phyloP scores from a whole-genome alignment of 2,113 vertebrate genomes.

The Pimephales promelas region DNA sequence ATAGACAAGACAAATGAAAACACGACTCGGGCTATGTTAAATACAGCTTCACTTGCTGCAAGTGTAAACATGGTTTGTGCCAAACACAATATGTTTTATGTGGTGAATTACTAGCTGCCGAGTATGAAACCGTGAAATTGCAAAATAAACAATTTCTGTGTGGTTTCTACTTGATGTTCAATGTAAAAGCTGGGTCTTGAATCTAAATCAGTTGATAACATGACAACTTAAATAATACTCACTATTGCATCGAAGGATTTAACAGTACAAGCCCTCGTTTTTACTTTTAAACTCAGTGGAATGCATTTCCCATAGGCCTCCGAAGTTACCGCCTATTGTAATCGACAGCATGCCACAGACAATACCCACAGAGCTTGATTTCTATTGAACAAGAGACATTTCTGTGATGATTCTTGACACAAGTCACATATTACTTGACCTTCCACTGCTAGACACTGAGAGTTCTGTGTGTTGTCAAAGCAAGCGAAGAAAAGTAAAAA shows the following conservation, averaged over 20 bases:
- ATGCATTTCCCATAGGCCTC: not conserved
- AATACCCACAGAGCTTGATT: not conserved
- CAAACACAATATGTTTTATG: not conserved
- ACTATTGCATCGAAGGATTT: not conserved
- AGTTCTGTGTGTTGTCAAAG: not conserved
- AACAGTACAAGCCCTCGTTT: not conserved
- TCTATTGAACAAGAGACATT: not conserved
- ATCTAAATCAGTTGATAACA: not conserved
- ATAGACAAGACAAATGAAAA: not conserved
- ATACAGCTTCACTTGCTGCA: not conserved
- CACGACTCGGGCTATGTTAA: not conserved
- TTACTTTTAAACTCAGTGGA: not conserved
- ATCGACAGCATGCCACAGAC: not conserved
- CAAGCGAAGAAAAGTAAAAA: not conserved
- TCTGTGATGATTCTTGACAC: not conserved
- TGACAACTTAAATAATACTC: not conserved
- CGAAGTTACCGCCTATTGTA: not conserved
- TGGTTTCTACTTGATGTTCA: not conserved
- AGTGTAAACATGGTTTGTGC: not conserved
- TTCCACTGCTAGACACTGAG: not conserved
- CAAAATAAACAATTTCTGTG: not conserved
- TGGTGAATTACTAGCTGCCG: not conserved
- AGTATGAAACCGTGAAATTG: not conserved
- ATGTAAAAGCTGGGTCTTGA: not conserved
- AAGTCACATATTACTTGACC: constrained; percentile 10